Evolutionary conservation across 2,113 vertebrate species (phyloP).

Genomic region (Plotosus lineatus): DNA sequence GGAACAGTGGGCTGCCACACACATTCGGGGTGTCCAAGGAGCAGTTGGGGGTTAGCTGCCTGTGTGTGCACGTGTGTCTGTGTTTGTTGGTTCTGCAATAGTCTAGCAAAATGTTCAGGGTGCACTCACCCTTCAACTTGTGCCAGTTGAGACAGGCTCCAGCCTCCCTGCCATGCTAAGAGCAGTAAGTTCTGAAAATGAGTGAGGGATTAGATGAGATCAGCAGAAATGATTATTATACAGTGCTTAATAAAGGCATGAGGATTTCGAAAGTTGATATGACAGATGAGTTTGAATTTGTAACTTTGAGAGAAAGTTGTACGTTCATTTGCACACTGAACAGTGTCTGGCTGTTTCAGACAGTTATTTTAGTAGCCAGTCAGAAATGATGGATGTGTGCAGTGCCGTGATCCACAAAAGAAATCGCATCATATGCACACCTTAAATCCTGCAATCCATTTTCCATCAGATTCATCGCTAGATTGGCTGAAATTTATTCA

Average conservation of each 20-base stretch:
- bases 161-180: too few relatives aligned
- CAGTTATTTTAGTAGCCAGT: constrained; percentile 1
- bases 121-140: too few relatives aligned
- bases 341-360: neutral
- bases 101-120: too few relatives aligned
- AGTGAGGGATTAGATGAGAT: too few relatives aligned
- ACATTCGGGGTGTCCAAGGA: too few relatives aligned
- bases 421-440: neutral
- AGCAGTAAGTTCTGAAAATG: too few relatives aligned
- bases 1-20: too few relatives aligned
- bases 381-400: constrained; percentile 11
- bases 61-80: too few relatives aligned
- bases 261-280: neutral
- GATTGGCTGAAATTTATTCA: neutral
- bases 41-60: too few relatives aligned
- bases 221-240: neutral
- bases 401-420: neutral
- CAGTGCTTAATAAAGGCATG: neutral
- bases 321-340: neutral
- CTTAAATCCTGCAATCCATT: constrained; percentile 11
- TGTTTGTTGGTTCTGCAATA: too few relatives aligned
- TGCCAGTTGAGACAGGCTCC: too few relatives aligned
- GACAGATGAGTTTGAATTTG: neutral
- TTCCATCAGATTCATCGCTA: neutral
- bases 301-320: neutral